Conservation (phyloP, 2,888 invertebrate genomes). For the Acanthosepion pharaonis region DNA sequence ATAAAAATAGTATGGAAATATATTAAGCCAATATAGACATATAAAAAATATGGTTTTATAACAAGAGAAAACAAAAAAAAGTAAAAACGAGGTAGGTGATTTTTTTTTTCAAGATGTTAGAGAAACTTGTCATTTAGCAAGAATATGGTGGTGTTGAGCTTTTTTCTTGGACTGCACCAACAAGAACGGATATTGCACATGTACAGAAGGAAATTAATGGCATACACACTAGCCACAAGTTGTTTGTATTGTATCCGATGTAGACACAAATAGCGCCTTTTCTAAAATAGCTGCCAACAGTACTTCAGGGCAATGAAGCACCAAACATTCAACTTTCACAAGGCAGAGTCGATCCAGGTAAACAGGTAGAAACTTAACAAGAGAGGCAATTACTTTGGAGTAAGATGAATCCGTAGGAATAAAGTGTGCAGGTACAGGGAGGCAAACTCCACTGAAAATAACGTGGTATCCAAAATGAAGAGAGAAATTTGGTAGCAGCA, state of each 20-base stretch:
- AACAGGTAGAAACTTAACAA: slow-evolving; percentile 4
- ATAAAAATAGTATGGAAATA: not conserved
- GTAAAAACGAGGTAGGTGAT: not conserved
- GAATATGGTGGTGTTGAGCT: not conserved
- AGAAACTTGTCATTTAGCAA: not conserved
- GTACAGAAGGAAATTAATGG: not conserved
- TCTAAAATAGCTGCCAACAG: not conserved
- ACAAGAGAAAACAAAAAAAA: not conserved
- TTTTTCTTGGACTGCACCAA: not conserved
- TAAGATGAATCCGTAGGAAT: not conserved
- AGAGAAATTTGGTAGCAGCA: slow-evolving; percentile 2
- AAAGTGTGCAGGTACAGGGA: not conserved
- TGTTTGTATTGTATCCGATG: not conserved
- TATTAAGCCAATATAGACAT: not conserved
- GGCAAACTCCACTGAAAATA: slow-evolving; percentile 21
- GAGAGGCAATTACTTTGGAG: not conserved
- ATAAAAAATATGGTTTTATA: not conserved
- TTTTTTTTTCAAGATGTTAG: not conserved
- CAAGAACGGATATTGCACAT: not conserved
- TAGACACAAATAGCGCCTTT: not conserved
- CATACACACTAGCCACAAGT: not conserved
- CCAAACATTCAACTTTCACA: not conserved
- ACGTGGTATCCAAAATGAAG: not conserved
- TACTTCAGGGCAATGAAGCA: not conserved
- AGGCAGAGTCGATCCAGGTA: not conserved